A percentile compares a stretch with the other conserved stretches of the same genome.
These are phyloP conservation scores for Eucera pruinosa DNA, from an alignment of 2,888 invertebrate species.

Conservation along the genomic window DNA sequence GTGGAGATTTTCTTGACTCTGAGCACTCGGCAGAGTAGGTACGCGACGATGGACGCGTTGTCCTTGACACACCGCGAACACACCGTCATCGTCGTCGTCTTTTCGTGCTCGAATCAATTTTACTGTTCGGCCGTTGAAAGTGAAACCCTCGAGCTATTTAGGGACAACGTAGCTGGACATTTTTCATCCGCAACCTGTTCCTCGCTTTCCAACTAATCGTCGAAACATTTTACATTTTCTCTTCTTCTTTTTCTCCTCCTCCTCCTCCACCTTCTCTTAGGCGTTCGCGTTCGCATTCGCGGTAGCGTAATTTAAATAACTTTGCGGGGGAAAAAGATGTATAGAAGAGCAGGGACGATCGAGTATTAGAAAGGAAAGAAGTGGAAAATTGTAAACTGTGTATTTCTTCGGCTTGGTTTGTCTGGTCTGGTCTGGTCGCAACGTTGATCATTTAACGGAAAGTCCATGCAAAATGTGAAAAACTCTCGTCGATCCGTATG, in stretches of 20 bases:
- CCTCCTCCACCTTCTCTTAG: no score
- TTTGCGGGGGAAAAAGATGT: no score
- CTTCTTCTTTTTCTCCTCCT: background rate
- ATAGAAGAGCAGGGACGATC: no score
- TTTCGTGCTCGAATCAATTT: slow-evolving; percentile 66
- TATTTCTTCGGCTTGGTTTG: no score
- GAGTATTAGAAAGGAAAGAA: no score
- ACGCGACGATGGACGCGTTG: slow-evolving; percentile 78
- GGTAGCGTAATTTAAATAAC: no score
- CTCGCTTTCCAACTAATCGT: background rate
- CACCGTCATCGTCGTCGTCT: slow-evolving; percentile 42
- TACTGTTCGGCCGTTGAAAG: slow-evolving; percentile 75
- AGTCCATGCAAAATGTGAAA: background rate
- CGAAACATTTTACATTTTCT: background rate
- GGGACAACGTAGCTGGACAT: slow-evolving; percentile 58
- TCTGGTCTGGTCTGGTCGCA: no score
- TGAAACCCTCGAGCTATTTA: slow-evolving; percentile 71
- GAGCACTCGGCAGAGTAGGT: slow-evolving; percentile 63
- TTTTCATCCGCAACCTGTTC: slow-evolving; percentile 13
- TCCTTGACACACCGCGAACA: slow-evolving; percentile 79
- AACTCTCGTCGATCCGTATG: no score
- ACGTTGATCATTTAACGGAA: background rate
- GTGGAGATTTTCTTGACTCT: slow-evolving; percentile 60
- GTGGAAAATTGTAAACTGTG: no score
- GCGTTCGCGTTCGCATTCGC: no score